Base-by-base conservation (phyloP, 2,888 invertebrate species). In the Gortyna flavago region DNA sequence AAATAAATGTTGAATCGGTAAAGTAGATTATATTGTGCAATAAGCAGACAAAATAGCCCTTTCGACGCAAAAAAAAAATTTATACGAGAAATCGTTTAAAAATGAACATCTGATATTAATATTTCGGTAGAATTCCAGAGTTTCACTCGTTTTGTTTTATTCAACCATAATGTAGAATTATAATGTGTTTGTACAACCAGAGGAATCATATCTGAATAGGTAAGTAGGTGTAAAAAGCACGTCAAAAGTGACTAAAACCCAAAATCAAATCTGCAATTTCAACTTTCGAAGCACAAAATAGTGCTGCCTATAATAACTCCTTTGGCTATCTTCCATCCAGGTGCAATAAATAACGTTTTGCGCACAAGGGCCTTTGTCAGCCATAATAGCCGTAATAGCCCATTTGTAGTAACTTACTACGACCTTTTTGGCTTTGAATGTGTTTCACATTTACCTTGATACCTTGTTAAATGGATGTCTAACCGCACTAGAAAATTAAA, bases 251-350 rank as follows among this genome's bases (percentile, higher is more conserved):
- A 74, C 29, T 59, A 38, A 64, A 38, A 69, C 5, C 11, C 25
- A n/a, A 72, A 51, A 73, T 54, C 61, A 75, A 61, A 83, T 51
- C 54, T 38, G 21, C 21, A 59, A 62, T 67, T 44, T 13, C 25
- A 35, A 32, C 16, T 8, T 51, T 25, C 48, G 35, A 73, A 44
- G 51, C 72, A 61, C 25, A 32, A 29, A 70, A 64, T 61, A 80
- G 38, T 72, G 59, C 25, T 61, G 54, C 32, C 9, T 41, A n/a
- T 61, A 54, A 72, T 75, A 80, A 66, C 41, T 75, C 4, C 41
- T 48, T 72, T 77, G 85, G 77, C 85, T 75, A 85, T 57, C 65
- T 72, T 81, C 81, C 85, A 81, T 59, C 41, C 75, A 69, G 61
- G 62, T 76, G 54, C 48, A 51, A 35, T 75, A 78, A 71, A 82